Evolutionary conservation across 2,888 invertebrate genomes (phyloP), one percentile per base, ranked within the genome.

Genomic region (Dryococelus australis): DNA sequence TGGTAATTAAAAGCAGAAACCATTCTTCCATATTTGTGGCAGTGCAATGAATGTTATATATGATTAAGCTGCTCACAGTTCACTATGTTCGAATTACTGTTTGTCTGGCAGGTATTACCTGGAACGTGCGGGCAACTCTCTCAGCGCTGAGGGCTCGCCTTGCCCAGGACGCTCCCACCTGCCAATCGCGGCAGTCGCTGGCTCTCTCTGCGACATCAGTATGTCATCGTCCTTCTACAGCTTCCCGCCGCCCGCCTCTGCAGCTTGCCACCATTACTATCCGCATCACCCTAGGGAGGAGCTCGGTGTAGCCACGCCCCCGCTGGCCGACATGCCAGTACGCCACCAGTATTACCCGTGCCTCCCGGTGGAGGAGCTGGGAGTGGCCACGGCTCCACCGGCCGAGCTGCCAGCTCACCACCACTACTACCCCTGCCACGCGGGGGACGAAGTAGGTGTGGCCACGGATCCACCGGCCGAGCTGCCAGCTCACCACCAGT

Each of bases 171-270:
- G 28, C 8, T 65, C 89, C 94, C 95, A 27, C 95, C 94, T 1
- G 94, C 83, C 83, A 9, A 83, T 83, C 28, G 35, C 83, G 95
- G 4, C 95, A 95, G 20, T 91, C 93, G 85, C 89, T 94, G 94
- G 90, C 95, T 95, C 90, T 92, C 92, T 88, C 94, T 92, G 87
- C 90, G 85, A 84, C 35, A 86, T 85, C 27, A 91, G 84, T 91
- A 91, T 85, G n/a, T 86, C 87, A 8, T 43, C 87, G 43, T 84
- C 86, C 84, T 84, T 81, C 53, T 86, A 86, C 79, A 85, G 85
- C 85, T 86, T 85, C 28, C 86, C 87, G 16, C 65, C 87, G 26
- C 85, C 87, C 43, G 47, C 35, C 35, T 43, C 85, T 26, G 84
- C 84, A 6, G 51, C 51, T 35, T 83, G 47, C n/a, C 87, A 87